Percentiles rank a stretch among this genome's conserved stretches.
Conservation (phyloP, 2,113 vertebrate genomes). For the Struthidea cinerea region DNA sequence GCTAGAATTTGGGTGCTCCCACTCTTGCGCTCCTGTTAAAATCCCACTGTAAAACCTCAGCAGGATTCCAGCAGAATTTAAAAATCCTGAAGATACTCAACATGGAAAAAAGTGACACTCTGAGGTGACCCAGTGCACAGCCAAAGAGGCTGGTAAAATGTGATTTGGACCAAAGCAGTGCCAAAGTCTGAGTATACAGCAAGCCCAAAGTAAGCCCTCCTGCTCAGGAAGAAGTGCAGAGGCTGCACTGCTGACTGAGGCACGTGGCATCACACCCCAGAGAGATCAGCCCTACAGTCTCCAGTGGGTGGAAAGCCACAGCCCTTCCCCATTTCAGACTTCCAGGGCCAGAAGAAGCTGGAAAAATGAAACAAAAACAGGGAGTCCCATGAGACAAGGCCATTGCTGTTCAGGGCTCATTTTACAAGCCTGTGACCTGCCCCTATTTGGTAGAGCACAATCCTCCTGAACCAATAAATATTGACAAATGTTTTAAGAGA, state of each 20-base stretch:
- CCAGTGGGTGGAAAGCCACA: neutral
- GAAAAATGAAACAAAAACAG: neutral
- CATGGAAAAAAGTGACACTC: neutral
- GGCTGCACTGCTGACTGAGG: neutral
- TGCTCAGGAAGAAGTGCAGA: neutral
- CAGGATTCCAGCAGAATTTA: neutral
- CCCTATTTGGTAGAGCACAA: neutral
- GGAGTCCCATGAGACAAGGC: neutral
- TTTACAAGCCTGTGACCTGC: neutral
- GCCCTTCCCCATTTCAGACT: neutral
- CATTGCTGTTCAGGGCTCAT: neutral
- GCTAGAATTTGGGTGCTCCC: neutral
- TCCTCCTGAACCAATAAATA: neutral
- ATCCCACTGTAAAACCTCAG: neutral
- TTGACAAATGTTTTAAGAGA: neutral
- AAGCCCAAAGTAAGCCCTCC: neutral
- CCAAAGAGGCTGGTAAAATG: neutral
- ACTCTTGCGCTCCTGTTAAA: neutral
- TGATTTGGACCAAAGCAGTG: neutral
- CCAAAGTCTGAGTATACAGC: neutral
- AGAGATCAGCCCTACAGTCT: neutral
- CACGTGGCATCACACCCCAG: neutral
- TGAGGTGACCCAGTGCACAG: neutral
- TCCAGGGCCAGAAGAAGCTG: neutral
- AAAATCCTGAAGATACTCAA: neutral